Conservation (phyloP, 2,113 vertebrate species). For the Toxotes chatareus region DNA sequence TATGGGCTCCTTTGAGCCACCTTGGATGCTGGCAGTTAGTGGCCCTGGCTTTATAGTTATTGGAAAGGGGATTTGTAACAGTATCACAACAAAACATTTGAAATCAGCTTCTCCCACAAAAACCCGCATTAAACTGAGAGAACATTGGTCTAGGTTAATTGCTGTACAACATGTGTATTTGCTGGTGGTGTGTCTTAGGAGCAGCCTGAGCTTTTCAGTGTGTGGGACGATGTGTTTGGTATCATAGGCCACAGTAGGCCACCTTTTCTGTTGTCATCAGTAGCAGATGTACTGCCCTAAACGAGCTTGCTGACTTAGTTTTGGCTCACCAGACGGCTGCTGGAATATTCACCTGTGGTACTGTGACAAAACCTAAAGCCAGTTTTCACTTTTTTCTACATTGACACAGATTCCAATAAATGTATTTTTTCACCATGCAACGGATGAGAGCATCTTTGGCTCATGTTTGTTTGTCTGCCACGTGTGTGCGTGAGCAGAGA, state of each 20-base stretch:
- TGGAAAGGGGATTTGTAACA: conserved; percentile 70
- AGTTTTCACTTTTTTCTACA: conserved; percentile 84
- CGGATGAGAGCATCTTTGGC: conserved; percentile 62
- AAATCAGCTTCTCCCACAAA: conserved; percentile 44
- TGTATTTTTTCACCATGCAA: conserved; percentile 87
- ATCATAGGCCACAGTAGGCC: conserved; percentile 60
- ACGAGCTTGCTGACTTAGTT: conserved; percentile 68
- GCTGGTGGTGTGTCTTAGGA: conserved; percentile 66
- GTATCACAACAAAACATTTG: conserved; percentile 62
- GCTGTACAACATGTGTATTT: conserved; percentile 71
- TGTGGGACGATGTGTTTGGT: conserved; percentile 70
- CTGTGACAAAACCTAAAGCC: conserved; percentile 82
- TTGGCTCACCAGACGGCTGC: conserved; percentile 67
- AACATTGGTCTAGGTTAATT: conserved; percentile 56
- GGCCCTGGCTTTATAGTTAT: conserved; percentile 49
- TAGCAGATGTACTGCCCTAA: conserved; percentile 73
- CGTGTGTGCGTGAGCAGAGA: not conserved
- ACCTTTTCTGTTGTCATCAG: conserved; percentile 66
- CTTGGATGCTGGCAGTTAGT: conserved; percentile 45
- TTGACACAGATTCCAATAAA: conserved; percentile 87
- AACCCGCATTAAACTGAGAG: conserved; percentile 51
- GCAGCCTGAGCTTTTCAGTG: conserved; percentile 71
- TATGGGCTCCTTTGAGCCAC: conserved; percentile 35
- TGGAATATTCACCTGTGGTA: conserved; percentile 79
- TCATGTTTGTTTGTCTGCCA: conserved; percentile 60